These are phyloP conservation scores for Halcyon badia DNA, from an alignment of 2,797 vertebrate genomes.

Conservation along the genomic window DNA sequence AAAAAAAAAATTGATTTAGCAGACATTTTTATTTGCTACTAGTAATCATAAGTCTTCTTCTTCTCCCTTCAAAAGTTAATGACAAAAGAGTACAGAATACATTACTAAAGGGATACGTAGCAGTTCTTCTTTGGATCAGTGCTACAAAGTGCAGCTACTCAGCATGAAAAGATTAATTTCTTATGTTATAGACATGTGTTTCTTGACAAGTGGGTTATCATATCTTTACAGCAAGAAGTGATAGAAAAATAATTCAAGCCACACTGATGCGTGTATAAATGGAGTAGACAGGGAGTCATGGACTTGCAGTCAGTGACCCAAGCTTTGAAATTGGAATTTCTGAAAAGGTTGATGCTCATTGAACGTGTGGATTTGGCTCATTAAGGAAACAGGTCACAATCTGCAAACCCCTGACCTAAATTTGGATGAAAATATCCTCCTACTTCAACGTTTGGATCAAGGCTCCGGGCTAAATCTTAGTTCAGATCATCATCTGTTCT, in stretches of 20 bases:
- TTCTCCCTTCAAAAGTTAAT: conserved; percentile 18
- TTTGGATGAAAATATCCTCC: background rate
- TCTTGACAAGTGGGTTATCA: conserved; percentile 11
- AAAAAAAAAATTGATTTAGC: background rate
- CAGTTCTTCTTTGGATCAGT: background rate
- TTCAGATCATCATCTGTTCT: background rate
- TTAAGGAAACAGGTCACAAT: background rate
- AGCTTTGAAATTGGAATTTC: background rate
- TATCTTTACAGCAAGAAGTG: conserved; percentile 15
- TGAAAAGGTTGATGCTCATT: background rate
- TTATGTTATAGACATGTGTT: background rate
- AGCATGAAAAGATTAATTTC: background rate
- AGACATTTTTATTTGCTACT: conserved; percentile 41
- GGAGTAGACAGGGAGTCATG: background rate
- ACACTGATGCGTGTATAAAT: background rate
- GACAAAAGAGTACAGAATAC: background rate
- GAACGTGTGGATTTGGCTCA: background rate
- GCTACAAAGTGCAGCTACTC: background rate
- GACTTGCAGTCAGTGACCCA: background rate
- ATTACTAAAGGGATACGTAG: background rate
- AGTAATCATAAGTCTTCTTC: background rate
- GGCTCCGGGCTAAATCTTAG: background rate
- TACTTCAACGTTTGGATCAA: background rate
- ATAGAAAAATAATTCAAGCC: conserved; percentile 28
- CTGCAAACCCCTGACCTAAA: background rate